Evolutionary conservation across 2,888 invertebrate species (phyloP), one percentile per base, ranked within the genome.

Genomic region (Exocentrus adspersus): DNA sequence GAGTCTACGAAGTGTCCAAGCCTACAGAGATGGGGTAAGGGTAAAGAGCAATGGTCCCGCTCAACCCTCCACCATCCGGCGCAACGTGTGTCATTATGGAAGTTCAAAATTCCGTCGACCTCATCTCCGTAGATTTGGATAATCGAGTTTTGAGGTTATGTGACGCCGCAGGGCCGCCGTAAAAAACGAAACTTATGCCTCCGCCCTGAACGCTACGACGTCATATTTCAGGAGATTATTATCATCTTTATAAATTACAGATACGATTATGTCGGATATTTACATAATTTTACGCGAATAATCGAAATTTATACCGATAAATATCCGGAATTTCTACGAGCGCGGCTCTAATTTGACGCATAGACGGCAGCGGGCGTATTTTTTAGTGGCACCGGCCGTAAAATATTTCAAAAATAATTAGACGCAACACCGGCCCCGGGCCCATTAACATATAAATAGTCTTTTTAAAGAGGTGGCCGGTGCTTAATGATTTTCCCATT

Each of bases 381-480:
- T 51, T 51, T 50, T 51, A 32, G 30, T 16, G 51, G 30, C 17
- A 17, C n/a, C 14, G 19, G 45, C 17, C 30, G 57, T 57, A 46
- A 37, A 57, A 57, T 46, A 57, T 45, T 46, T 57, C 57, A 57
- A 57, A n/a, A 57, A 57, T 57, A 57, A 57, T 57, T 46, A 57
- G 28, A 46, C 28, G 28, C 46, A 28, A 46, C 16, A 17, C 16
- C 12, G 19, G 20, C 14, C 46, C 24, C 28, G 19, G 17, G 10
- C 41, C 14, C 45, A 28, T 57, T 57, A 57, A 45, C 57, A 57
- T 57, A 45, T 19, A 46, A 57, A 57, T 57, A 20, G 46, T 16
- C 54, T 46, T 30, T 46, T 46, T 37, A 45, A 24, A 57, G 28
- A 46, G 32, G 46, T 46, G 28, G 30, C 51, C n/a, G 17, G 19